Conservation (phyloP, 2,888 invertebrate genomes). For the Rotaria macrura region DNA sequence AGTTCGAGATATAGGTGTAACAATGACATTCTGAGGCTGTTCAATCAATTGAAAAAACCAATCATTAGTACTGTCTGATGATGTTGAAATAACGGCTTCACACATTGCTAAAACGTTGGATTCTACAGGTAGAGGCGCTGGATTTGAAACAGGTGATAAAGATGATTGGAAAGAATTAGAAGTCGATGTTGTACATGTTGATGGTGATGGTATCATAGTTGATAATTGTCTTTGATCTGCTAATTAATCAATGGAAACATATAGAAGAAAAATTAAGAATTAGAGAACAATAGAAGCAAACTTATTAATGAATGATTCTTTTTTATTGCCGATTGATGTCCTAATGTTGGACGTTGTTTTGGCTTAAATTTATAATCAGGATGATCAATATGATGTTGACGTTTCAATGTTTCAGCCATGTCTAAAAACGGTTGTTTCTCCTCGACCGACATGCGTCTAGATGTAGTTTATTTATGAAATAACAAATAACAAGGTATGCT, state of each 20-base stretch:
- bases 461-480: too few relatives aligned
- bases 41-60: background rate
- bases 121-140: background rate
- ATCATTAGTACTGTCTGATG: background rate
- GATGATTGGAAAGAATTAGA: background rate
- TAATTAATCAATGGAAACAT: background rate
- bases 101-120: background rate
- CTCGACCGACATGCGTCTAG: background rate
- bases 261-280: background rate
- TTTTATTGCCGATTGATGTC: background rate
- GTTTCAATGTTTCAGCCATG: background rate
- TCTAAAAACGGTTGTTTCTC: conserved; percentile 11
- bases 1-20: background rate
- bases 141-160: background rate
- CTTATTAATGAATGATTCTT: background rate
- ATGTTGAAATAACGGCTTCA: background rate
- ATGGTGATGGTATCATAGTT: background rate
- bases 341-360: background rate
- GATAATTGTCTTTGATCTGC: background rate
- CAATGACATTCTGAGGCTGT: background rate
- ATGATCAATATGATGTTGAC: conserved; percentile 10
- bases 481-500: too few relatives aligned
- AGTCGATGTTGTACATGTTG: background rate
- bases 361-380: background rate
- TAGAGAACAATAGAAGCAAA: background rate